phyloP scores from a whole-genome alignment of 1,140 invertebrate species.

The Pogonomyrmex barbatus region DNA sequence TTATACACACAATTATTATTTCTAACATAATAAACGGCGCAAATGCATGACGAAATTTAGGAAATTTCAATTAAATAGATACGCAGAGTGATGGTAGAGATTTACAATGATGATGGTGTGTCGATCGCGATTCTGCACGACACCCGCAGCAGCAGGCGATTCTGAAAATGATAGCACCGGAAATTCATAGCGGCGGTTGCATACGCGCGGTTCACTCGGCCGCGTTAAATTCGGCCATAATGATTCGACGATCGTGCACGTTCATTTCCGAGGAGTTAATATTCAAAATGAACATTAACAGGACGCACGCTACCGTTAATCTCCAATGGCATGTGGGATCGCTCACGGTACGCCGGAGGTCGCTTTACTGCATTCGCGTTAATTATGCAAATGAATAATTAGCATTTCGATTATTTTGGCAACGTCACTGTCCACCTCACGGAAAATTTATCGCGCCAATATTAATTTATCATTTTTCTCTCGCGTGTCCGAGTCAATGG shows the following conservation, averaged over 20 bases:
- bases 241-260: conserved; percentile 66
- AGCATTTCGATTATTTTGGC: conserved; percentile 84
- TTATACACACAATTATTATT: conserved; percentile 66
- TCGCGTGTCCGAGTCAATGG: background rate
- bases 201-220: conserved; percentile 50
- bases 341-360: conserved; percentile 68
- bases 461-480: conserved; percentile 62
- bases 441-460: conserved; percentile 58
- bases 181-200: conserved; percentile 62
- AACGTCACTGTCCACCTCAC: conserved; percentile 51
- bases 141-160: conserved; percentile 46
- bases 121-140: conserved; percentile 3
- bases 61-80: conserved; percentile 62
- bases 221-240: conserved; percentile 64
- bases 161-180: conserved; percentile 62
- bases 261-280: conserved; percentile 79
- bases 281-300: conserved; percentile 81
- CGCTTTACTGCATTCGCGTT: conserved; percentile 80
- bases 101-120: background rate
- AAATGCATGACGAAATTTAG: conserved; percentile 22
- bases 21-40: conserved; percentile 34
- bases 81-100: conserved; percentile 28
- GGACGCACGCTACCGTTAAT: conserved; percentile 80
- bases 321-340: conserved; percentile 75
- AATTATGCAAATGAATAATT: conserved; percentile 85